phyloP scores from a whole-genome alignment of 2,113 vertebrate genomes.

The Podilymbus podiceps region DNA sequence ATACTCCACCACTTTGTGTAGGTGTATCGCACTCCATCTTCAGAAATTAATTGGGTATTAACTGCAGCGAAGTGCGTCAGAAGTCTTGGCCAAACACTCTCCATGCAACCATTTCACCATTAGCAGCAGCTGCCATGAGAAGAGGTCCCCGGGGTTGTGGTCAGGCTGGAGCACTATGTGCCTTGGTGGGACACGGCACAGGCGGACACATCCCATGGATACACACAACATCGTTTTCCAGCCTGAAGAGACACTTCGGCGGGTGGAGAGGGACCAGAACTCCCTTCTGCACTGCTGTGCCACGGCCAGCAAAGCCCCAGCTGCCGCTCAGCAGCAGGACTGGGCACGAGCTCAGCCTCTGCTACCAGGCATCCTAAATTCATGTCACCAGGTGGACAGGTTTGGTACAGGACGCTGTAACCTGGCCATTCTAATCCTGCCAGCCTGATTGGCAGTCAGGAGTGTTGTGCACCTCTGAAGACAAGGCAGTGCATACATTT shows the following conservation, averaged over 20 bases:
- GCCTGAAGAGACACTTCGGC: background rate
- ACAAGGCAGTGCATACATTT: background rate
- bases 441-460: background rate
- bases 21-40: background rate
- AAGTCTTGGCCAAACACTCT: background rate
- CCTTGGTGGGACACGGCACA: background rate
- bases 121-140: background rate
- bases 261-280: background rate
- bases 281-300: background rate
- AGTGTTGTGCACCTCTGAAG: background rate
- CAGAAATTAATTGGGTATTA: background rate
- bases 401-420: slow-evolving; percentile 36
- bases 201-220: background rate
- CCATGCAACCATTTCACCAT: background rate
- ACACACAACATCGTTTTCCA: background rate
- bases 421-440: slow-evolving; percentile 4
- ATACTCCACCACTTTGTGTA: background rate
- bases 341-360: background rate
- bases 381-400: background rate
- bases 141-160: background rate
- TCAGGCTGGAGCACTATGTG: background rate
- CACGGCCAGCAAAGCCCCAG: background rate
- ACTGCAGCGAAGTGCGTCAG: background rate
- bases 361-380: background rate
- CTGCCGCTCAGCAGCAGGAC: background rate